Base-by-base conservation (phyloP, 1,140 invertebrate species). In the Tribolium madens region DNA sequence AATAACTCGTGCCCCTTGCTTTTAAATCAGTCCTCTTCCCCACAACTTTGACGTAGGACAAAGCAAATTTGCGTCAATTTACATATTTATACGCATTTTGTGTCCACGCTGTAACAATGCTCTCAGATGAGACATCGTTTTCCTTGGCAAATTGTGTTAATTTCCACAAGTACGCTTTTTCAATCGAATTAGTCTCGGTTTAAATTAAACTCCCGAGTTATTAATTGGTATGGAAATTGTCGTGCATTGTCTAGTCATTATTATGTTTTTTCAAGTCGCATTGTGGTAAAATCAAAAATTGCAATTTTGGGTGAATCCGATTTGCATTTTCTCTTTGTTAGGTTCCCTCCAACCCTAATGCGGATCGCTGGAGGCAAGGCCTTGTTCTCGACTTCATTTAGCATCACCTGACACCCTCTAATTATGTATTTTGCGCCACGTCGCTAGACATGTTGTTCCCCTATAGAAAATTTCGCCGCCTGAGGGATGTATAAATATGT, bases 391-490 rank as follows among this genome's bases (percentile, higher is more conserved):
- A 52, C 79, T 81, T 78, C 79, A 80, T 81, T 81, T 76, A 77
- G 33, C 81, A 82, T 81, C 77, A 82, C 81, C 81, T 81, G 81
- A 82, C 81, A 82, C 81, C 76, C 81, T 81, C 79, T 82, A 82
- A 82, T 82, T 82, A 82, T 81, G 79, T 82, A 80, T 82, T 82
- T 82, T 81, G 81, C 76, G 78, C 78, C 75, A 72, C 79, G 68
- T 79, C 79, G 76, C 42, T 50, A 69, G 76, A 78, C 79, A 77
- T 71, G 48, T 75, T 69, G 53, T 71, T 57, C 48, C 71, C 71
- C 60, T 69, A 46, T 72, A n/a, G 12, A 21, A 64, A 74, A 74
- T 73, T 64, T 33, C 36, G 31, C 76, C 57, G 71, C 76, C 78
- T 53, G 14, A 17, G 52, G 72, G 72, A 53, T 71, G 69, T 76